Conservation (phyloP, 2,113 vertebrate genomes). For the Cygnus atratus region DNA sequence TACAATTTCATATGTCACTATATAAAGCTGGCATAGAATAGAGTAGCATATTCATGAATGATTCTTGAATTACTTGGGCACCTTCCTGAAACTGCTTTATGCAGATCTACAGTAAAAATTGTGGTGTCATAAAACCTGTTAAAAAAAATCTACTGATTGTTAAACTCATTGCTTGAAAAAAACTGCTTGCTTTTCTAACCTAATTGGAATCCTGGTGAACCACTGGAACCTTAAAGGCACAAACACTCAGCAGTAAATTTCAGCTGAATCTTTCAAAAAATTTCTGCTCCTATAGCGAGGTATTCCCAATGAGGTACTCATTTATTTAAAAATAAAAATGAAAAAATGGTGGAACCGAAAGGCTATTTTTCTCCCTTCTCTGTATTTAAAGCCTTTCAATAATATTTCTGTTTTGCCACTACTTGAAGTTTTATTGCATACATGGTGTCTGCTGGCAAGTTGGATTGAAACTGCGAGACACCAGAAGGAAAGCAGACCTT, state of each 20-base stretch:
- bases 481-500: conserved; percentile 15
- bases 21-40: neutral
- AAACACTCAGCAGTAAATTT: neutral
- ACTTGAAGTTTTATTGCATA: neutral
- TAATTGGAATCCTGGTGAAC: neutral
- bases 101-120: neutral
- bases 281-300: neutral
- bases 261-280: neutral
- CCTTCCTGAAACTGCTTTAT: neutral
- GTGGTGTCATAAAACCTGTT: neutral
- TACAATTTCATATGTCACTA: neutral
- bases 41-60: neutral
- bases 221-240: neutral
- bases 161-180: neutral
- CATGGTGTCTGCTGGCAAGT: neutral
- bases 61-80: neutral
- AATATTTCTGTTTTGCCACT: neutral
- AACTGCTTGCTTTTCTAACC: neutral
- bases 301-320: neutral
- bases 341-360: neutral
- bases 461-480: conserved; percentile 4
- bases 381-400: conserved; percentile 8
- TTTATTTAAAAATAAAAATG: neutral
- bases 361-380: neutral
- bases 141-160: neutral